A percentile compares a stretch with the other conserved stretches of the same genome.
Evolutionary conservation across 2,797 vertebrate genomes (phyloP).

Genomic region (Gephyroberyx darwinii): DNA sequence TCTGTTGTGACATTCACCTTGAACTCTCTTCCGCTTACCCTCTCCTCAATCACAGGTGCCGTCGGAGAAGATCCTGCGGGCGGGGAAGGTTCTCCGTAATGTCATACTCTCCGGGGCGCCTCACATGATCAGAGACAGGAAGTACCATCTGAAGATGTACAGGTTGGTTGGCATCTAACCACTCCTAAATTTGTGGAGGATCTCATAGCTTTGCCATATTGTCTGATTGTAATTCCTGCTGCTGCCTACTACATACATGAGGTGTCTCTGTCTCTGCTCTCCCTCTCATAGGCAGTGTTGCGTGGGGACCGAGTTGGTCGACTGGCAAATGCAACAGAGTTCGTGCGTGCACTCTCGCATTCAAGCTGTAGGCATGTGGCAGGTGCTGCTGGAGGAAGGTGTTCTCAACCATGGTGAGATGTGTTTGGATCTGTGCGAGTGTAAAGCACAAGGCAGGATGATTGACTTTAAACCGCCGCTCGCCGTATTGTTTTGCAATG

Average conservation of each 20-base stretch:
- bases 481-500: constrained; percentile 17
- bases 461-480: background rate
- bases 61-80: constrained; percentile 93
- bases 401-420: constrained; percentile 95
- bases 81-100: constrained; percentile 91
- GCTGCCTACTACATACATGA: background rate
- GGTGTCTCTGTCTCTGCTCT: background rate
- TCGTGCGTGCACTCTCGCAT: constrained; percentile 91
- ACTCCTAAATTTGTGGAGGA: background rate
- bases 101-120: constrained; percentile 90
- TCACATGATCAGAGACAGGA: constrained; percentile 98
- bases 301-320: constrained; percentile 95
- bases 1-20: constrained; percentile 13
- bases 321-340: constrained; percentile 97
- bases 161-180: constrained; percentile 77
- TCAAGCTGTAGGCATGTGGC: constrained; percentile 99
- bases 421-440: constrained; percentile 14
- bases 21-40: background rate
- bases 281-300: constrained; percentile 88
- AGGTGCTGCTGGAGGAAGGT: constrained; percentile 94
- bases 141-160: constrained; percentile 97
- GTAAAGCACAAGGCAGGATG: background rate
- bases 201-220: background rate
- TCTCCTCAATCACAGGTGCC: constrained; percentile 81
- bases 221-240: background rate